Base-by-base conservation (phyloP, 2,113 vertebrate genomes). In the Callionymus lyra region DNA sequence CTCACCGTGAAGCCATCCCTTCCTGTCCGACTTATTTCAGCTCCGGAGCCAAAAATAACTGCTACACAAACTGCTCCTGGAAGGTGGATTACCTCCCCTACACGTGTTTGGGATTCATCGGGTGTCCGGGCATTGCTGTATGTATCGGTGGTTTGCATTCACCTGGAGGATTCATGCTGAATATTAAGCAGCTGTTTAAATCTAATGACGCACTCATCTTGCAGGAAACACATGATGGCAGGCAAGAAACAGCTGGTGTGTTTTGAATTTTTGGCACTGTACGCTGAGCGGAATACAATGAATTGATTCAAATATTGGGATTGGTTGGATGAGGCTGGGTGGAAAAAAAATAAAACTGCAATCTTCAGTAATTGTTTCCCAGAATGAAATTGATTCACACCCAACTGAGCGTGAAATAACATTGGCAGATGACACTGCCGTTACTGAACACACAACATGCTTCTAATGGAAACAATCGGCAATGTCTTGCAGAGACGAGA, bases 341-440 rank as follows among this genome's bases (percentile, higher is more conserved):
- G 35, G 45, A 45, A 67, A 53, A 43, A 61, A 60, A 63, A 47
- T 78, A 70, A 72, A 68, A 58, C 61, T 69, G 71, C 66, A 81
- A 83, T 79, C 72, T 82, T 78, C 65, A 76, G 77, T 85, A 86
- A 85, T 87, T 85, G 82, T 82, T 85, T 69, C 74, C 70, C 44
- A 70, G 77, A 83, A 83, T 84, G 77, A 85, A 85, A 87, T 79
- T 83, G 83, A 87, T 85, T 86, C 81, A 82, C 81, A 82, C 72
- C 74, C 76, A 82, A 68, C 73, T 48, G 72, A 85, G 83, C 83
- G 71, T 87, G 82, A 85, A 86, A 86, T 86, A 82, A 82, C 79
- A 82, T 74, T 84, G 82, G 82, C 81, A 82, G 82, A 85, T 85
- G 79, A 82, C 82, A 82, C 69, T 75, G 78, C 73, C 77, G 76